phyloP scores from a whole-genome alignment of 2,113 vertebrate genomes.

The Progne subis region DNA sequence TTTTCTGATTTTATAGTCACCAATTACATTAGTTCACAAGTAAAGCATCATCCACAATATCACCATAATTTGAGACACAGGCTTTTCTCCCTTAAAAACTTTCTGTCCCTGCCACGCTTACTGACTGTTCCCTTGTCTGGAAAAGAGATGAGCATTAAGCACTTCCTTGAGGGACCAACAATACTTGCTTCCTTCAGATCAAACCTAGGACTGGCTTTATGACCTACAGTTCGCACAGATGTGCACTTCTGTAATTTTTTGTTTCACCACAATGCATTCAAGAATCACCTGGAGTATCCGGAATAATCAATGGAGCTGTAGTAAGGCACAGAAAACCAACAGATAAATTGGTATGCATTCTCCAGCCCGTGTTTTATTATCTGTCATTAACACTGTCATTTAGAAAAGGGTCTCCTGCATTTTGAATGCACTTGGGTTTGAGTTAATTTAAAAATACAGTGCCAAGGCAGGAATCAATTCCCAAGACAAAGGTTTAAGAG shows the following conservation, averaged over 20 bases:
- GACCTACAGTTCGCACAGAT: background rate
- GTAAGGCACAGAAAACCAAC: background rate
- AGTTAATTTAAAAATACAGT: background rate
- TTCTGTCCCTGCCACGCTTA: background rate
- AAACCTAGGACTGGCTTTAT: background rate
- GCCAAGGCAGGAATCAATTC: background rate
- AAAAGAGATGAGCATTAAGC: background rate
- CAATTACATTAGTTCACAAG: background rate
- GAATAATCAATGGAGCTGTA: background rate
- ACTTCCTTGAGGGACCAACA: background rate
- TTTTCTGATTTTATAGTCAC: background rate
- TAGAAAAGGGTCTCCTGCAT: background rate
- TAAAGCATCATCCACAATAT: background rate
- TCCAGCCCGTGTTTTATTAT: background rate
- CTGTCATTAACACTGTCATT: background rate
- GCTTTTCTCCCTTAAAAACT: background rate
- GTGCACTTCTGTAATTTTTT: background rate
- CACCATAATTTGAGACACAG: background rate
- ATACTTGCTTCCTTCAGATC: background rate
- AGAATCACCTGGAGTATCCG: background rate
- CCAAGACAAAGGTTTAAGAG: background rate
- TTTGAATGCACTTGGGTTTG: background rate
- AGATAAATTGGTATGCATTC: background rate
- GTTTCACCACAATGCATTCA: background rate
- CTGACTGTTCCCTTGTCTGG: background rate